Conservation (phyloP, 2,113 vertebrate genomes). For the Promerops cafer region DNA sequence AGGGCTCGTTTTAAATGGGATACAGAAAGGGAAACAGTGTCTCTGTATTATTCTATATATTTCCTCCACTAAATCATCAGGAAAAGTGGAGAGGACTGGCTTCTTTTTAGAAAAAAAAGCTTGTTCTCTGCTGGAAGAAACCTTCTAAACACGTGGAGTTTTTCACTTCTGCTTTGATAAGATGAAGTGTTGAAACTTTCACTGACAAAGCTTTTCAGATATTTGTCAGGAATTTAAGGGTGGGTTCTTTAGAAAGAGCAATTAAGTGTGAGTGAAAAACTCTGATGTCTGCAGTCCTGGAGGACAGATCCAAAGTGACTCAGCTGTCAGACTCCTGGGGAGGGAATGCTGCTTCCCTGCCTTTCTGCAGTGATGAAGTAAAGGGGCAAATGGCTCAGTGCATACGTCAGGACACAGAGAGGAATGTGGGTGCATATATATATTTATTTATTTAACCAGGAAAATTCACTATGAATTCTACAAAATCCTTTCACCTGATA, state of each 20-base stretch:
- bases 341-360: neutral
- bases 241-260: neutral
- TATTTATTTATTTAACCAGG: neutral
- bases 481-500: neutral
- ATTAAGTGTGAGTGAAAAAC: neutral
- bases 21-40: neutral
- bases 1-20: slow-evolving; percentile 11
- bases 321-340: neutral
- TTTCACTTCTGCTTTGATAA: neutral
- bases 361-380: neutral
- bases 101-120: neutral
- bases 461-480: neutral
- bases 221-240: neutral
- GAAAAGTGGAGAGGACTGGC: neutral
- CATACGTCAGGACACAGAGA: rapidly evolving
- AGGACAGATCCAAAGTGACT: neutral
- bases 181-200: neutral
- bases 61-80: neutral
- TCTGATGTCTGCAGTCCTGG: neutral
- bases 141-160: rapidly evolving
- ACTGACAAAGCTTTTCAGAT: neutral
- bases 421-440: neutral
- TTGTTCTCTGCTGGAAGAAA: neutral
- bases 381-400: neutral
- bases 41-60: neutral